Percentiles rank a stretch among this genome's conserved stretches.
These are phyloP conservation scores for Epizoanthus illoricatus DNA, from an alignment of 92 coral and sea anemone genomes.

Conservation along the genomic window DNA sequence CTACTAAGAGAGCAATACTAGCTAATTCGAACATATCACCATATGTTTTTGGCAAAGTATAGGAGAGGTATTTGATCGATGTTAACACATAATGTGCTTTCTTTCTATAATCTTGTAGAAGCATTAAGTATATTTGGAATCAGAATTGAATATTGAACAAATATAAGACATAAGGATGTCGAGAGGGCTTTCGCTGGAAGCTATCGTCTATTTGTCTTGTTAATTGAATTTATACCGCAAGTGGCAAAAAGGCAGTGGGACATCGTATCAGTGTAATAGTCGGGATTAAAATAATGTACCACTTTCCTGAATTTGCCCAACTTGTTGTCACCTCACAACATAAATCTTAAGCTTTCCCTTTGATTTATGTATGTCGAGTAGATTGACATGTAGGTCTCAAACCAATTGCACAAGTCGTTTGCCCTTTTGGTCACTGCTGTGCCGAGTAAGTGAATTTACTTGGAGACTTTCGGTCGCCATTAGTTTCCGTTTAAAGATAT, in stretches of 20 bases:
- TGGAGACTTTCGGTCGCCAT: conserved; percentile 64
- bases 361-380: background rate
- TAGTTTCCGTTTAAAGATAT: conserved; percentile 53
- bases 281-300: conserved; percentile 37
- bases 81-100: background rate
- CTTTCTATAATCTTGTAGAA: background rate
- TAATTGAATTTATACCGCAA: conserved; percentile 44
- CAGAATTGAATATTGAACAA: conserved; percentile 4
- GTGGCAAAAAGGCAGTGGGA: conserved; percentile 32
- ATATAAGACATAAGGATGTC: conserved; percentile 31
- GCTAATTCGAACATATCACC: background rate
- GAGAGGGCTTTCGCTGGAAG: conserved; percentile 23
- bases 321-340: conserved; percentile 36
- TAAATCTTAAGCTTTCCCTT: conserved; percentile 9
- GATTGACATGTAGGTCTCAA: background rate
- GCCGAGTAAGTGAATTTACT: conserved; percentile 25
- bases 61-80: background rate
- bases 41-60: conserved; percentile 17
- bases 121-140: background rate
- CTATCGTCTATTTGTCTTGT: conserved; percentile 24
- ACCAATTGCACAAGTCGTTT: background rate
- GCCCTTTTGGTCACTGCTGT: conserved; percentile 12
- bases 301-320: conserved; percentile 37
- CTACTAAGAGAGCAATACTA: no score
- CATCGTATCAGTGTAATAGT: conserved; percentile 5